Base-by-base conservation (phyloP, 1,140 invertebrate genomes). In the Rhyzopertha dominica region DNA sequence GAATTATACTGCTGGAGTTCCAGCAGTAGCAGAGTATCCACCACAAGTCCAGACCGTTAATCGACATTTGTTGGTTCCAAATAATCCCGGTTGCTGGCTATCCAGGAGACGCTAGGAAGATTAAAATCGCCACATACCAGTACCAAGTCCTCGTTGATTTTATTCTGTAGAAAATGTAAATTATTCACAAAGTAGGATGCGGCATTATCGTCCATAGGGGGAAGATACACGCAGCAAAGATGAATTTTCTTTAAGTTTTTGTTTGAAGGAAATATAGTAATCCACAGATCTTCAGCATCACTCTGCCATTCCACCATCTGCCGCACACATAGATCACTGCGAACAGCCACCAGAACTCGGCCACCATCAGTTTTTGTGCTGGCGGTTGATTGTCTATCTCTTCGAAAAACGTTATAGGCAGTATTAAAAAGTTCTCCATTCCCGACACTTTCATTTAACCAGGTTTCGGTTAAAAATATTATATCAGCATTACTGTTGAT, bases 301-400 rank as follows among this genome's bases (percentile, higher is more conserved):
- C 18, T 43, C 31, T 34, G 30, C 28, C 29, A 43, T 18, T 43
- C 31, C 23, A 22, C 13, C 5, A 22, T 19, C 29, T 20, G n/a
- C 16, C 12, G n/a, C 4, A 24, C 23, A n/a, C 28, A 8, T 12
- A 43, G 31, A 30, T 29, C 17, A 13, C 26, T 3, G 12, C 26
- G 24, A 1, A 61, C 49, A 14, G 51, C 56, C 5, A 61, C 30
- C 23, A 57, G 23, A 5, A 61, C 51, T 7, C 59, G 54, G 4
- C 59, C 56, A 5, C 59, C 59, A 16, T 59, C 54, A 9, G 20
- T 40, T 32, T 51, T 54, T 16, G 10, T 24, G 10, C 8, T 30
- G 1, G 5, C 32, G 2, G 38, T 17, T 24, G 19, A 26, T 1
- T 3, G 3, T 17, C 59, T 34, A 34, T 61, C 57, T 28, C 41